These are phyloP conservation scores for Calephelis virginiensis DNA, from an alignment of 1,140 invertebrate genomes.

Conservation along the genomic window DNA sequence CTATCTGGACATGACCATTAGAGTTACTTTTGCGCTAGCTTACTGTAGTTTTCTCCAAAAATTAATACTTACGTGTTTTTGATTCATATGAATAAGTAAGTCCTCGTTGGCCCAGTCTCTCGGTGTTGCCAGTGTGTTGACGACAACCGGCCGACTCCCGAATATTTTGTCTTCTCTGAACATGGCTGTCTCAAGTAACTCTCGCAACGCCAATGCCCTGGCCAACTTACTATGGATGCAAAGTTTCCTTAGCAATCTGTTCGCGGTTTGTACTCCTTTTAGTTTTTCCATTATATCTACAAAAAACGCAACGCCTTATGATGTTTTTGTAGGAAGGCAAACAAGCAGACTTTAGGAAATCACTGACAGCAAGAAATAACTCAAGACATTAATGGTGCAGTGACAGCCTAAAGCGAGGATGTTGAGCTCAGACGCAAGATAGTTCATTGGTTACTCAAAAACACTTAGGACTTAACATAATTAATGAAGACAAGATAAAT, in stretches of 20 bases:
- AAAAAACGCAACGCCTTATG: conserved; percentile 1
- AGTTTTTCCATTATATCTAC: conserved; percentile 67
- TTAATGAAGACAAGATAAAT: too few relatives aligned
- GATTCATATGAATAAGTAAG: conserved; percentile 83
- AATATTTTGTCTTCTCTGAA: conserved; percentile 84
- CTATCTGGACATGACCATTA: too few relatives aligned
- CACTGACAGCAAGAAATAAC: too few relatives aligned
- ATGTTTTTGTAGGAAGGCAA: background rate
- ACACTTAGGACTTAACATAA: too few relatives aligned
- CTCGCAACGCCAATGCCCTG: conserved; percentile 84
- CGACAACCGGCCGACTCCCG: conserved; percentile 79
- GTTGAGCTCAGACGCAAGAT: too few relatives aligned
- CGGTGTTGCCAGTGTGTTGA: conserved; percentile 33
- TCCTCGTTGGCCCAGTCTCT: conserved; percentile 65
- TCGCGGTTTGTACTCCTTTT: conserved; percentile 81
- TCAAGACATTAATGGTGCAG: too few relatives aligned
- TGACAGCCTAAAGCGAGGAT: too few relatives aligned
- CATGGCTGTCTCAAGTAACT: conserved; percentile 84
- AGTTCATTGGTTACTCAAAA: too few relatives aligned
- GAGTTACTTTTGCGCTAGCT: too few relatives aligned
- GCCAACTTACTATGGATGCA: conserved; percentile 83
- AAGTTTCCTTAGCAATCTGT: conserved; percentile 81
- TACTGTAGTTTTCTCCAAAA: too few relatives aligned
- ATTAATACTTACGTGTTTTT: too few relatives aligned
- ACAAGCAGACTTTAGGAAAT: too few relatives aligned